A percentile compares a stretch with the other conserved stretches of the same genome.
Evolutionary conservation across 2,797 vertebrate species (phyloP).

Genomic region (Notoglanidium macrostoma): DNA sequence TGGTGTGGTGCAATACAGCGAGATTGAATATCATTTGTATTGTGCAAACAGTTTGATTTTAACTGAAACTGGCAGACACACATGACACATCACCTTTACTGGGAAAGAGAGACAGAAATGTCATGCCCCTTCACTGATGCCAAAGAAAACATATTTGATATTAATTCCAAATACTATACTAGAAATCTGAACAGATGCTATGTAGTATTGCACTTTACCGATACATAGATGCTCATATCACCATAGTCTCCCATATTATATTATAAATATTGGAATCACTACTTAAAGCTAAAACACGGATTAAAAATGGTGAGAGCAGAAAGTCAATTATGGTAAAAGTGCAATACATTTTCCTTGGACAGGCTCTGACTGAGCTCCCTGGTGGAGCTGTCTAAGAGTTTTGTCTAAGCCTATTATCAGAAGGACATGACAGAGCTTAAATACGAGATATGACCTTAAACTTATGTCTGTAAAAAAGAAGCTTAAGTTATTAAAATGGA

Average conservation of each 20-base stretch:
- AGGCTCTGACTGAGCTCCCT: neutral
- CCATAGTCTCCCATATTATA: neutral
- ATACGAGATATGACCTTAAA: neutral
- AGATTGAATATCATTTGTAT: neutral
- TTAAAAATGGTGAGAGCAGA: neutral
- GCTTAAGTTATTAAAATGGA: neutral
- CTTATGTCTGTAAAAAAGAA: neutral
- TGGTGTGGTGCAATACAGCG: neutral
- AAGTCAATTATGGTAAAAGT: neutral
- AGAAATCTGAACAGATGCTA: neutral
- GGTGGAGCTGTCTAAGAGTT: neutral
- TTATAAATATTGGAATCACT: neutral
- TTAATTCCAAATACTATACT: neutral
- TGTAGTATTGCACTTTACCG: neutral
- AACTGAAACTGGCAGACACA: neutral
- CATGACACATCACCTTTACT: neutral
- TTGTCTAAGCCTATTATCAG: neutral
- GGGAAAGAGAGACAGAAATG: neutral
- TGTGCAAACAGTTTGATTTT: conserved; percentile 23
- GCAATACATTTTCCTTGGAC: neutral
- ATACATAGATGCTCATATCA: neutral
- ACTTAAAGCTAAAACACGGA: neutral
- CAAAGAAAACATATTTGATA: neutral
- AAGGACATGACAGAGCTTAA: neutral
- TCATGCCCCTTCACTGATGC: neutral